Base-by-base conservation (phyloP, 2,113 vertebrate species). In the Porphyrio hochstetteri region DNA sequence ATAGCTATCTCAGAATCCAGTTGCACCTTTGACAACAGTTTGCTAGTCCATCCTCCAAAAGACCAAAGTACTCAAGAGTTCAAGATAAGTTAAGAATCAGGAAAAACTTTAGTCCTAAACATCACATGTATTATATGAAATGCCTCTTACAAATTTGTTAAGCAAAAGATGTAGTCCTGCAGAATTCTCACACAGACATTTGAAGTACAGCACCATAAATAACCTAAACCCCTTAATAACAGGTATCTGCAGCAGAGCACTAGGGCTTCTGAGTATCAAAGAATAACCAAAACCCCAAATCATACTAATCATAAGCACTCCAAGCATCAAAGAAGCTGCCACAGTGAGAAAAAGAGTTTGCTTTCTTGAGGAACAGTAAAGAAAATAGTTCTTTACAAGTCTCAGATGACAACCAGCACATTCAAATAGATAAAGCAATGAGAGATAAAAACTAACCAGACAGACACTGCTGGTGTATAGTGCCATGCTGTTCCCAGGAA, bases 401-500 rank as follows among this genome's bases (percentile, higher is more conserved):
- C 25, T n/a, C 36, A n/a, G 19, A 46, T 36, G 7, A 38, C 42
- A 71, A 70, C 15, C 21, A 70, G 19, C 59, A 60, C 24, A 53
- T 70, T 27, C 36, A 53, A 64, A 53, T 13, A 63, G 13, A 65
- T 7, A 70, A 46, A 38, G 13, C 31, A 44, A 20, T 8, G 4
- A 48, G 44, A 85, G 17, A 68, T 18, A 50, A 61, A 57, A 16
- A 82, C 98, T 98, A 60, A 98, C 98, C 98, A 6, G 98, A 98
- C 4, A 98, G 57, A 95, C 97, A 86, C 98, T 97, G 4, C 97
- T 98, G 14, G 97, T 98, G 13, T 91, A 98, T 35, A 98, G 75
- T 9, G 98, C 71, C 97, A 97, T 97, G 6, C 96, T 92, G 93
- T 98, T 99, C 65, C 98, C 52, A 57, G 97, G 97, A 55, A 96